Base-by-base conservation (phyloP, 2,797 vertebrate species). In the Girardinus metallicus region DNA sequence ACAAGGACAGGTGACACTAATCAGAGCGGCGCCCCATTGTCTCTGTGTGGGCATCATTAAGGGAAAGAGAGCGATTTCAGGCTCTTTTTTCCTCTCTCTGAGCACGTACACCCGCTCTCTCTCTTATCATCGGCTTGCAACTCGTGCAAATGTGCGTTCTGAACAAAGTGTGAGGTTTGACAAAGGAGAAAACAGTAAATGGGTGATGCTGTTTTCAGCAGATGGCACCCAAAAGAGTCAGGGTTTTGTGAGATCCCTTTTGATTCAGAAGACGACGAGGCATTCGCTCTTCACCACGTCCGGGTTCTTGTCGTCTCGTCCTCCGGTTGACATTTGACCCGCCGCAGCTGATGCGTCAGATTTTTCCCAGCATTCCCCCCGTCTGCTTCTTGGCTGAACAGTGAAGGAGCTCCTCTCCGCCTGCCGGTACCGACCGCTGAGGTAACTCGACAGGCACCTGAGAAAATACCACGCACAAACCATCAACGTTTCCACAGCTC, bases 331-430 rank as follows among this genome's bases (percentile, higher is more conserved):
- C 89, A 92, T 92, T 87, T 88, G 51, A 66, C 85, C 0, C 55
- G 79, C 87, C 79, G 85, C 0, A 80, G 93, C 0, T 29, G 84
- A 90, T 80, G 92, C 73, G 55, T 85, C 87, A 66, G 89, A 82
- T 90, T 76, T 68, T 64, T 77, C 71, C 92, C 90, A 88, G 81
- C 1, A 29, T 82, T 60, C 74, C 2, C 0, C 72, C 2, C 0
- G 60, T 9, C 57, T 31, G 10, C 11, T 55, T 49, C 81, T 90
- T 80, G 92, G 92, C 87, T 81, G 89, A 87, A 95, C 84, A 57
- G 91, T 93, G 93, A 96, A 97, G 88, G 95, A 96, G 94, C 94
- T 95, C 82, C 89, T 96, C 89, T 94, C 88, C 18, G 95, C 96
- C 90, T 93, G 91, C 76, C 80, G 94, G 90, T 95, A 95, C 81